Evolutionary conservation across 2,888 invertebrate genomes (phyloP), one percentile per base, ranked within the genome.

Genomic region (Drosophila parthenogenetica): DNA sequence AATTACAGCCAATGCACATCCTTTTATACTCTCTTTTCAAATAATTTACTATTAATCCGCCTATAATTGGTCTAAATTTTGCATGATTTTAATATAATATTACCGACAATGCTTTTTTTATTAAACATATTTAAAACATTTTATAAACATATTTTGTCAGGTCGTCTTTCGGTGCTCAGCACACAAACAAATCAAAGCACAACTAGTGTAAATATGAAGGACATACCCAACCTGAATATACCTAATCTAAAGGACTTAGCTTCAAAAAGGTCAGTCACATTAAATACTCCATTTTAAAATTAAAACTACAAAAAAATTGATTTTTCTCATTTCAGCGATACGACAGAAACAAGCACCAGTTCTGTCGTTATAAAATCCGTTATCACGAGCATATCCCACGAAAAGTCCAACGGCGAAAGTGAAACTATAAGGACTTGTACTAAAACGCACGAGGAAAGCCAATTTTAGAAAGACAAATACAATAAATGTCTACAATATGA

Each of bases 351-450:
- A 14, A 91, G 77, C 75, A 91, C 91, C 48, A 92, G 90, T 78
- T 91, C 92, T n/a, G 92, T 92, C 19, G 90, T 92, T 22, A 92
- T 92, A 16, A 92, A 92, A 87, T 92, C 92, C 5, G 88, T 92
- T 25, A 92, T 92, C 25, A 92, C 92, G 42, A 92, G 87, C 74
- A 90, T 92, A 81, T 91, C 92, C 35, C 92, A 92, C 60, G 91
- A 91, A 59, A 90, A 90, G 63, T 89, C 89, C 13, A 92, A 92
- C 73, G 92, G 92, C 1, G 91, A 92, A 79, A 77, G 87, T 17
- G 92, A 91, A 84, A 81, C 85, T 50, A 76, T 81, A 32, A 91
- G 90, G 29, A 90, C 91, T 42, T 90, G 87, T 66, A 89, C 89
- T 39, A 91, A 89, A 48, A 82, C 81, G n/a, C 90, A 90, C 58